These are phyloP conservation scores for Bicyclus anynana DNA, from an alignment of 1,140 invertebrate genomes.

Conservation along the genomic window DNA sequence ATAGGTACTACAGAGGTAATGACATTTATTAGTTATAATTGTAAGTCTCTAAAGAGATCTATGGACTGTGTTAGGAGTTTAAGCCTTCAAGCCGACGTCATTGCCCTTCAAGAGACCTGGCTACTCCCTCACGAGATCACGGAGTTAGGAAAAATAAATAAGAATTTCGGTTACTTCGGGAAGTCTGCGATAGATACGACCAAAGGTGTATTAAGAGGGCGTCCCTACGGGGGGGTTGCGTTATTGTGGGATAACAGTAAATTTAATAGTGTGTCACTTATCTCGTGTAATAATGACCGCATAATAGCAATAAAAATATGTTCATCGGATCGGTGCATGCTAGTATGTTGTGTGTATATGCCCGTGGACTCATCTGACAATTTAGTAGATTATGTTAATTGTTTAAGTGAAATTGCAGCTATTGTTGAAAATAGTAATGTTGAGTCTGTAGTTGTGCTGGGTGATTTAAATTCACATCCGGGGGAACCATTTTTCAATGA, in stretches of 20 bases:
- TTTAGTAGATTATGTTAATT: neutral
- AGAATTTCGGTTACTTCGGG: neutral
- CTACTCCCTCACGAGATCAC: conserved; percentile 6
- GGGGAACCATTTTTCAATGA: conserved; percentile 5
- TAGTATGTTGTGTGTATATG: conserved; percentile 9
- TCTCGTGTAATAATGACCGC: conserved; percentile 5
- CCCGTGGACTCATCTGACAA: conserved; percentile 1
- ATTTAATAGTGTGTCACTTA: neutral
- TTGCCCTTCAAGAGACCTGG: conserved; percentile 10
- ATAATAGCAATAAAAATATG: conserved; percentile 5
- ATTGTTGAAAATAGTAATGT: conserved; percentile 1
- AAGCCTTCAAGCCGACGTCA: neutral
- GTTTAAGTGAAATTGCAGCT: conserved; percentile 4
- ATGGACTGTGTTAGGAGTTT: neutral
- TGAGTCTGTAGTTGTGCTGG: conserved; percentile 4
- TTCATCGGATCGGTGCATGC: neutral
- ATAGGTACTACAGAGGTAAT: no score
- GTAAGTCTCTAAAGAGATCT: conserved; percentile 7
- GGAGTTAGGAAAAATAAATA: neutral
- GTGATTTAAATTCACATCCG: conserved; percentile 1
- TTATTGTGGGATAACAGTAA: conserved; percentile 13
- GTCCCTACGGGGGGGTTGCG: conserved; percentile 9
- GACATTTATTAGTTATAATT: conserved; percentile 10
- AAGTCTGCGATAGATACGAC: conserved; percentile 4
- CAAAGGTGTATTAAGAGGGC: neutral